Base-by-base conservation (phyloP, 2,113 vertebrate species). In the Gymnogyps californianus region DNA sequence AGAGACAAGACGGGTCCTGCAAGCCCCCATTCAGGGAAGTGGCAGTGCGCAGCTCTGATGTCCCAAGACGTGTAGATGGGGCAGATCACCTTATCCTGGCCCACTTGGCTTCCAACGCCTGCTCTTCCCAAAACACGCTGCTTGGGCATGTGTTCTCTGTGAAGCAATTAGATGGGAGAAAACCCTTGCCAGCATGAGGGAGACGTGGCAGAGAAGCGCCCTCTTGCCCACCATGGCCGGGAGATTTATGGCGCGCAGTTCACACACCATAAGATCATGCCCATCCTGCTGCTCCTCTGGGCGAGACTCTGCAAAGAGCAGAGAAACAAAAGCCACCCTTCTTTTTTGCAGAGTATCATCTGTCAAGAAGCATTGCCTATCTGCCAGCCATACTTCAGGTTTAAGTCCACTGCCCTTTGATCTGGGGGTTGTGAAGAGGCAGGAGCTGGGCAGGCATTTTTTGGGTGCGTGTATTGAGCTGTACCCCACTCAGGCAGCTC, bases 211-310 rank as follows among this genome's bases (percentile, higher is more conserved):
- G 15, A 42, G 76, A 61, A 82, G 18, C 3, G 3, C 20, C 9
- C 36, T 40, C 29, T 80, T 9, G 5, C 16, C 32, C 29, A 38
- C 31, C 2, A 3, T 0, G 0, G 32, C 31, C 7, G 7, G 24
- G 40, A 87, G 51, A 40, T 47, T 28, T 42, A 14, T 14, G 46
- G 42, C 3, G 2, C 1, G 2, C 47, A 75, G 47, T 12, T 54
- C 40, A 36, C 38, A 19, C 15, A 28, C 11, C 32, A 70, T 46
- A 66, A 44, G 62, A 61, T 20, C 9, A 11, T 38, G 31, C 31
- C 66, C 17, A 21, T 54, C 46, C n/a, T 55, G 51, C 55, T 71
- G 46, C 46, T 51, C 29, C 57, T 61, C 59, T 51, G 31, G 29
- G 38, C 0, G 0, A 70, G 58, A 36, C 29, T 11, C 46, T 51